These are phyloP conservation scores for Oxytorus armatus DNA, from an alignment of 2,888 invertebrate species.

Conservation along the genomic window DNA sequence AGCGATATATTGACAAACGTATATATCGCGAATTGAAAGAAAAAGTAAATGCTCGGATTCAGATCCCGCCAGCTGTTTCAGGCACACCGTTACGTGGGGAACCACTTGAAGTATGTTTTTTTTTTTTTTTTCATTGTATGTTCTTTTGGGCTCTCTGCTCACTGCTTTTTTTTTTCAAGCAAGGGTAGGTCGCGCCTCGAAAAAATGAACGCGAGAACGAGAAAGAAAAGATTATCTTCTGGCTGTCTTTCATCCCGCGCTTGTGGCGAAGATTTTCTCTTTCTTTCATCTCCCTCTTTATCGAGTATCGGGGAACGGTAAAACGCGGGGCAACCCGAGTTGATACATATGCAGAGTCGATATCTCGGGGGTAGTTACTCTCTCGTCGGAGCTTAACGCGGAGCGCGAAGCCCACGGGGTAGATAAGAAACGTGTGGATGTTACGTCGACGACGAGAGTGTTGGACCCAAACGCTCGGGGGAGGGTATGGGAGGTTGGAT, in stretches of 20 bases:
- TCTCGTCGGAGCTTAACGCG: conserved; percentile 64
- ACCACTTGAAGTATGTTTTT: conserved; percentile 58
- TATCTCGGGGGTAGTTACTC: conserved; percentile 81
- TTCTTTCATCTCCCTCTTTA: conserved; percentile 48
- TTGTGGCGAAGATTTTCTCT: conserved; percentile 52
- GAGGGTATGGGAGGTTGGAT: conserved; percentile 44
- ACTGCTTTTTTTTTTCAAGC: conserved; percentile 33
- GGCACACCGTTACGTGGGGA: conserved; percentile 54
- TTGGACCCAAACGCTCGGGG: conserved; percentile 20
- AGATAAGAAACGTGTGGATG: conserved; percentile 62
- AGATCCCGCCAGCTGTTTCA: conserved; percentile 58
- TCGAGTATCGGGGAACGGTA: conserved; percentile 61
- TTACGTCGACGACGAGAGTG: conserved; percentile 41
- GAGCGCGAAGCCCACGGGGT: conserved; percentile 46
- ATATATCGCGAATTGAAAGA: conserved; percentile 75
- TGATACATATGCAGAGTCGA: conserved; percentile 82
- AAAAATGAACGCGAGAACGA: conserved; percentile 56
- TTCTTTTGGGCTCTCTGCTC: conserved; percentile 17
- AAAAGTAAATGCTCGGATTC: conserved; percentile 17
- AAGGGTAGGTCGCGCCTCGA: conserved; percentile 23
- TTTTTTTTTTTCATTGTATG: conserved; percentile 28
- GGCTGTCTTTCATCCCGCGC: conserved; percentile 30
- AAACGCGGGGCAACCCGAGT: conserved; percentile 65
- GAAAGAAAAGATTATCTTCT: conserved; percentile 48
- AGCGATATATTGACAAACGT: conserved; percentile 78